phyloP scores from a whole-genome alignment of 2,888 invertebrate species.

The Leptinotarsa peninsularis region DNA sequence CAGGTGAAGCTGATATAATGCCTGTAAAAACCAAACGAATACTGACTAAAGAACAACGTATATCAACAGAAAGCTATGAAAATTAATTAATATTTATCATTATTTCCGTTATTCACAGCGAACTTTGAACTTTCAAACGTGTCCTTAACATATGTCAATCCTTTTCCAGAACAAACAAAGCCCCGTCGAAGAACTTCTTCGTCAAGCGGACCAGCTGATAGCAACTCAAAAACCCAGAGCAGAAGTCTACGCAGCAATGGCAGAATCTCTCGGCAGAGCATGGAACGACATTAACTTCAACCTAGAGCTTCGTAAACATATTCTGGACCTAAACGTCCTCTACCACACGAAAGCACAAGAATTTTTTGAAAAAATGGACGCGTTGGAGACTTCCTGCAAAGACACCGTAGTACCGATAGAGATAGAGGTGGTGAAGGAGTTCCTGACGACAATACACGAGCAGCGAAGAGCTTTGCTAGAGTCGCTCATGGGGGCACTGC shows the following conservation, averaged over 20 bases:
- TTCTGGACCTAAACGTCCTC: slow-evolving; percentile 81
- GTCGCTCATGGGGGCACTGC: slow-evolving; percentile 82
- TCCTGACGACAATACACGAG: slow-evolving; percentile 79
- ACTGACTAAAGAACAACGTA: no score
- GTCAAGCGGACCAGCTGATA: slow-evolving; percentile 87
- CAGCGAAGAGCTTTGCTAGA: slow-evolving; percentile 79
- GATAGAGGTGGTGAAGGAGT: slow-evolving; percentile 77
- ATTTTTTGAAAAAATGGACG: slow-evolving; percentile 77
- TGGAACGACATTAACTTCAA: slow-evolving; percentile 88
- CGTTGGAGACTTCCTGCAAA: slow-evolving; percentile 77
- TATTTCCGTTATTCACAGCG: no score
- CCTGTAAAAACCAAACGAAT: no score
- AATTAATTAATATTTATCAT: no score
- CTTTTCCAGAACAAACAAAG: slow-evolving; percentile 82
- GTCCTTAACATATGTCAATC: not conserved
- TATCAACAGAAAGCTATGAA: no score
- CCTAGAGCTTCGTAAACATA: slow-evolving; percentile 79
- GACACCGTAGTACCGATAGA: slow-evolving; percentile 78
- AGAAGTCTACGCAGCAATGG: slow-evolving; percentile 90
- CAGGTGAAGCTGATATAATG: no score
- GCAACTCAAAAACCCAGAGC: slow-evolving; percentile 80
- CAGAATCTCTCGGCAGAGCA: slow-evolving; percentile 78
- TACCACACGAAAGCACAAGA: slow-evolving; percentile 81
- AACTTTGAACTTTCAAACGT: no score
- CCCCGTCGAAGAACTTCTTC: slow-evolving; percentile 87